phyloP scores from a whole-genome alignment of 2,113 vertebrate species.

The Geococcyx californianus region DNA sequence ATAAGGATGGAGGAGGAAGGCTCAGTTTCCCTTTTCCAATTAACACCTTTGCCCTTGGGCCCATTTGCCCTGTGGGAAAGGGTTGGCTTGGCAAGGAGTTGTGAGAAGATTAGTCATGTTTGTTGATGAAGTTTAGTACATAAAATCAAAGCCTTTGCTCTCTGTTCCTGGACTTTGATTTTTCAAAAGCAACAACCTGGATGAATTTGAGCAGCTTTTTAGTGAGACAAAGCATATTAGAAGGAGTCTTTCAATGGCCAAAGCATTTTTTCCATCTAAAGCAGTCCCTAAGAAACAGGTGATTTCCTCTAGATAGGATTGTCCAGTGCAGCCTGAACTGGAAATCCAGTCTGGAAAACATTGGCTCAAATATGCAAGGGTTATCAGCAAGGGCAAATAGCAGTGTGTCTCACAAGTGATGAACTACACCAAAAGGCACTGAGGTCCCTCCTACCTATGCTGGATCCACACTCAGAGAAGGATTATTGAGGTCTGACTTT shows the following conservation, averaged over 20 bases:
- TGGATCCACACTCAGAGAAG: not conserved
- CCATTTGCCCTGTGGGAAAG: not conserved
- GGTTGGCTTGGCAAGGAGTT: not conserved
- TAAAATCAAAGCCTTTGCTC: not conserved
- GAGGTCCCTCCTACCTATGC: fast-evolving
- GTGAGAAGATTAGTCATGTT: not conserved
- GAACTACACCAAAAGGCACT: not conserved
- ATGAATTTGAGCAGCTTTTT: not conserved
- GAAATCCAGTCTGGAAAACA: not conserved
- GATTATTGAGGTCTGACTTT: not conserved
- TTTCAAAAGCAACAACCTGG: not conserved
- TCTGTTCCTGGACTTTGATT: not conserved
- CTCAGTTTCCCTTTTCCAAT: not conserved
- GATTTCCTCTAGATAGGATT: not conserved
- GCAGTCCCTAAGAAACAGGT: not conserved
- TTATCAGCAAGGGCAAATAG: not conserved
- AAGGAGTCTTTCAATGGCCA: not conserved
- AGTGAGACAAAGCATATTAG: not conserved
- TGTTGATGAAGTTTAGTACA: not conserved
- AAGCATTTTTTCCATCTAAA: not conserved
- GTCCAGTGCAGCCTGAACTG: not conserved
- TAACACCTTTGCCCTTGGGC: not conserved
- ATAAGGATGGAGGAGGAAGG: not conserved
- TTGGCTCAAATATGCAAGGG: not conserved
- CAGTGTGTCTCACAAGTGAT: not conserved